These are phyloP conservation scores for Actinemys pallida DNA, from an alignment of 2,113 vertebrate genomes.

Conservation along the genomic window DNA sequence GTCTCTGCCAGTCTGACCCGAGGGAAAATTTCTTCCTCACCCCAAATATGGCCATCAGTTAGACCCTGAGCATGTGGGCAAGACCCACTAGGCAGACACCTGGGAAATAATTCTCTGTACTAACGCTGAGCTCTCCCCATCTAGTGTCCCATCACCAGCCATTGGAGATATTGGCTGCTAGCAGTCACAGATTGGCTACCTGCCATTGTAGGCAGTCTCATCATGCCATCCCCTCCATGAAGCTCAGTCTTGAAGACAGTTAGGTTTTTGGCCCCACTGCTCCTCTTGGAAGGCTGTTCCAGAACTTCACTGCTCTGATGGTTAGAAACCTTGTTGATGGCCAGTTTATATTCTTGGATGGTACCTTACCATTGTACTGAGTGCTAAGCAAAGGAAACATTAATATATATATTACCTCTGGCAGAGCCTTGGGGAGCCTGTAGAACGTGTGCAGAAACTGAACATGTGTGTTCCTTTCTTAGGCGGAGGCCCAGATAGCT, in stretches of 20 bases:
- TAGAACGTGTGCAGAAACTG: not conserved
- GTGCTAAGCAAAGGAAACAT: not conserved
- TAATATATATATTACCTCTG: not conserved
- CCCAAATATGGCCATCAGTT: not conserved
- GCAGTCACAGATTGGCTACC: not conserved
- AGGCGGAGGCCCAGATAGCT: conserved; percentile 91
- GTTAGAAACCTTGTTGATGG: not conserved
- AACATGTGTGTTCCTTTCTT: not conserved
- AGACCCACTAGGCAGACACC: not conserved
- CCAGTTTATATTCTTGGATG: not conserved
- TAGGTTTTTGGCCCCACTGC: not conserved
- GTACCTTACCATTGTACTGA: not conserved
- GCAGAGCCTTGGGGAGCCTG: not conserved
- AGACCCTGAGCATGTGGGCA: not conserved
- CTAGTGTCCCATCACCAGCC: not conserved
- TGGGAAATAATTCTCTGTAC: not conserved
- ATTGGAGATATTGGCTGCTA: not conserved
- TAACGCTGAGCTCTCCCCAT: not conserved
- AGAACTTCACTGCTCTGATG: not conserved
- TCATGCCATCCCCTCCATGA: not conserved
- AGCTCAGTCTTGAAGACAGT: not conserved
- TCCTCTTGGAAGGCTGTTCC: not conserved
- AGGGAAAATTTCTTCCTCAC: not conserved
- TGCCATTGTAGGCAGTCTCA: not conserved
- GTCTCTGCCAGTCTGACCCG: not conserved